Percentiles rank a stretch among this genome's conserved stretches.
These are phyloP conservation scores for Muntiacus reevesi DNA, from an alignment of 2,113 vertebrate genomes.

Conservation along the genomic window DNA sequence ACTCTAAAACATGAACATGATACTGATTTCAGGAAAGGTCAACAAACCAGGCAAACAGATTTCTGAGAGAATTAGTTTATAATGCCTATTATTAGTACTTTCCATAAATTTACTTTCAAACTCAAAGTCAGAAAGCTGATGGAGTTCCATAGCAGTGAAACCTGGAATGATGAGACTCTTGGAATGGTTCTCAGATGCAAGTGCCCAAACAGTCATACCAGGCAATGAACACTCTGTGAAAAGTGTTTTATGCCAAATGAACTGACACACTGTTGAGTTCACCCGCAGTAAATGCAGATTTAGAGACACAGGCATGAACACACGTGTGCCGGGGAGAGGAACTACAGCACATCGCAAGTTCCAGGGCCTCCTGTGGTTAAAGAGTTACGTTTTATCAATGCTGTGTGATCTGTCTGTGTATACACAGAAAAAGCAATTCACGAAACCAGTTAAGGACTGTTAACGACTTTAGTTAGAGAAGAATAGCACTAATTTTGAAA, in stretches of 20 bases:
- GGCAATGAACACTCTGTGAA: no score
- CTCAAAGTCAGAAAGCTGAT: not conserved
- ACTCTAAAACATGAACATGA: not conserved
- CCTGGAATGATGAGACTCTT: not conserved
- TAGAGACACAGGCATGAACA: not conserved
- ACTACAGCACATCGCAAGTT: not conserved
- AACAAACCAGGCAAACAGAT: not conserved
- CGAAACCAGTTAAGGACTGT: not conserved
- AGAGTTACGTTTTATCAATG: not conserved
- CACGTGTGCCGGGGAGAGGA: not conserved
- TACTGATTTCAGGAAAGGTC: not conserved
- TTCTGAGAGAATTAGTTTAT: not conserved
- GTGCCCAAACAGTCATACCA: not conserved
- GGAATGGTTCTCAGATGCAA: not conserved
- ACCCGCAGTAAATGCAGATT: not conserved
- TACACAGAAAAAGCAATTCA: not conserved
- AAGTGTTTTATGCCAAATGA: not conserved
- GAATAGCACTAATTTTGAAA: not conserved
- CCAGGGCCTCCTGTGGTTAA: not conserved
- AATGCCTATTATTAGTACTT: not conserved
- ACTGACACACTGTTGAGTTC: fast-evolving
- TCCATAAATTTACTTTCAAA: not conserved
- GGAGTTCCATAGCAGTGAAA: not conserved
- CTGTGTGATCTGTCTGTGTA: not conserved
- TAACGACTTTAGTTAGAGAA: not conserved